phyloP scores from a whole-genome alignment of 1,140 invertebrate genomes.

The Palaemon carinicauda region DNA sequence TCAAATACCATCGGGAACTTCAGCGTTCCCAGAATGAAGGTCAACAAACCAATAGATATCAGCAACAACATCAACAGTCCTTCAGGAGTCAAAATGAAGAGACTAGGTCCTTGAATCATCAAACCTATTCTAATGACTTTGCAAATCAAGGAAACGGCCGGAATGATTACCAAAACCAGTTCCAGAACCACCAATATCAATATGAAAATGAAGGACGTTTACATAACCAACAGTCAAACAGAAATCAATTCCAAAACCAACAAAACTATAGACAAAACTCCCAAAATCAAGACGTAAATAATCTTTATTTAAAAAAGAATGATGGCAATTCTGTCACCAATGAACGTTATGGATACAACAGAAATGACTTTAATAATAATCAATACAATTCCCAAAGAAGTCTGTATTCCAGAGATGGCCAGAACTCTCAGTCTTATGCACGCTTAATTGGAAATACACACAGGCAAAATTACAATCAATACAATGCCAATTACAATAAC shows the following conservation, averaged over 20 bases:
- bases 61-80: not conserved
- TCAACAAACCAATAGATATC: not conserved
- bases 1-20: not conserved
- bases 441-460: too few relatives aligned
- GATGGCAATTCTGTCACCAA: not conserved
- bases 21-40: too few relatives aligned
- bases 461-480: too few relatives aligned
- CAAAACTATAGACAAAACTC: not conserved
- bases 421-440: too few relatives aligned
- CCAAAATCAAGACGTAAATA: not conserved
- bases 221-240: not conserved
- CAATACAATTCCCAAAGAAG: too few relatives aligned
- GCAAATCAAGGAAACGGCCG: not conserved
- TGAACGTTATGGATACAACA: too few relatives aligned
- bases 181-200: not conserved
- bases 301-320: not conserved
- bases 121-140: too few relatives aligned
- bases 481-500: not conserved
- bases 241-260: not conserved
- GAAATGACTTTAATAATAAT: too few relatives aligned
- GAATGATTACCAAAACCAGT: not conserved
- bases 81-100: not conserved
- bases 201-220: not conserved
- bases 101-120: not conserved
- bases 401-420: too few relatives aligned